Conservation (phyloP, 2,797 vertebrate genomes). For the Epinephelus malabaricus region DNA sequence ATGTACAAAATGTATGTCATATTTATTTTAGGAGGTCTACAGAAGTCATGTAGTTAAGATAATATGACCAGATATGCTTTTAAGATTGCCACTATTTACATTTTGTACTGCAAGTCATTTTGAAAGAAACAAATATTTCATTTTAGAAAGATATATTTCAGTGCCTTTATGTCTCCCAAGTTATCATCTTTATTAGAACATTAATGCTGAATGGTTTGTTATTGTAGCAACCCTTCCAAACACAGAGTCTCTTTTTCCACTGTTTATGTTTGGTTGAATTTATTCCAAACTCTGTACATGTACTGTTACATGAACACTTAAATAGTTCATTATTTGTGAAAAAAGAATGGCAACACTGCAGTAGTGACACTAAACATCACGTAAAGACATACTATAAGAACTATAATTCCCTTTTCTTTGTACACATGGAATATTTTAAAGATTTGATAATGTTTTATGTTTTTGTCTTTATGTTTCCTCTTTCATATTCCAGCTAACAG, state of each 20-base stretch:
- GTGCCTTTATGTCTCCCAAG: slow-evolving; percentile 4
- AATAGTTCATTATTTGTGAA: background rate
- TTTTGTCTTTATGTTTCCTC: background rate
- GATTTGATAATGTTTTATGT: background rate
- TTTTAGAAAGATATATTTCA: background rate
- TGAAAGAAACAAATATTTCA: background rate
- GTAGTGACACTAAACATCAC: background rate
- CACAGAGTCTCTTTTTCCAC: slow-evolving; percentile 23
- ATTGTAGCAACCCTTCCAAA: slow-evolving; percentile 21
- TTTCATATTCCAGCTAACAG: background rate
- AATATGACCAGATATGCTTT: background rate
- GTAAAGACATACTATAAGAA: background rate
- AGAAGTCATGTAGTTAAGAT: background rate
- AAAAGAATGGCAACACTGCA: background rate
- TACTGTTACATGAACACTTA: background rate
- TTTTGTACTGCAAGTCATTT: background rate
- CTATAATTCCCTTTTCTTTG: background rate
- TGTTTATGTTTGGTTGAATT: slow-evolving; percentile 44
- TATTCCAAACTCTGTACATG: slow-evolving; percentile 34
- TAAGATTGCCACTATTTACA: background rate
- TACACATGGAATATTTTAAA: background rate
- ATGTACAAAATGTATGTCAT: background rate
- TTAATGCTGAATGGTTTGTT: slow-evolving; percentile 24
- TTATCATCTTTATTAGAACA: slow-evolving; percentile 6
- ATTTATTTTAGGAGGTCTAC: background rate